Evolutionary conservation across 1,140 invertebrate species (phyloP), one percentile per base, ranked within the genome.

Genomic region (Sitophilus oryzae): DNA sequence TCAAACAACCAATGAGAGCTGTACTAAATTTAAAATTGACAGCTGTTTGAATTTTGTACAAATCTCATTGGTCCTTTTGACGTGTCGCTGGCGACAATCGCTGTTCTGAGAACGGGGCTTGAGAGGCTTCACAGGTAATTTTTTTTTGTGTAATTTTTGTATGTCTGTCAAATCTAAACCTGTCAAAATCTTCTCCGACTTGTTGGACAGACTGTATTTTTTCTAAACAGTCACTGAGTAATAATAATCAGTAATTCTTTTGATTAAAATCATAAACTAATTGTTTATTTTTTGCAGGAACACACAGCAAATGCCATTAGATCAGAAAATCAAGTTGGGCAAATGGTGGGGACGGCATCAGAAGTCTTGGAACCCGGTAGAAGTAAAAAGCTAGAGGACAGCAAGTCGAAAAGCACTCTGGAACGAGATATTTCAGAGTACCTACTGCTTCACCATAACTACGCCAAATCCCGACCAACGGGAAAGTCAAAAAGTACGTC

Each of bases 301-400:
- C n/a, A n/a, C n/a, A n/a, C n/a, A n/a, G 53, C 61, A 75, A 56
- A 5, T 6, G 25, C 55, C 71, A 21, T 65, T 72, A 22, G 68
- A 76, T 58, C 60, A 70, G 40, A 70, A 72, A 55, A 69, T 69
- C 38, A 56, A 52, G 1, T 65, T 66, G 61, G 69, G 66, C 65
- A 70, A 74, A 50, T 89, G 86, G 86, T 89, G 86, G 87, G 85
- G 85, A 19, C 80, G 80, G 42, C 83, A 86, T 66, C 86, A 88
- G 72, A 85, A 81, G 72, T 82, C 73, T 64, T 89, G 86, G 87
- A 88, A 88, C 67, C 86, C 85, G 56, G 73, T 85, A 56, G 80
- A 83, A 63, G 76, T 80, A 72, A 57, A 63, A 23, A 47, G 54
- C 20, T 64, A 64, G 40, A 43, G 4, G n/a, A 59, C 19, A 35